These are phyloP conservation scores for Anguilla megastoma DNA, from an alignment of 2,797 vertebrate genomes.

Conservation along the genomic window DNA sequence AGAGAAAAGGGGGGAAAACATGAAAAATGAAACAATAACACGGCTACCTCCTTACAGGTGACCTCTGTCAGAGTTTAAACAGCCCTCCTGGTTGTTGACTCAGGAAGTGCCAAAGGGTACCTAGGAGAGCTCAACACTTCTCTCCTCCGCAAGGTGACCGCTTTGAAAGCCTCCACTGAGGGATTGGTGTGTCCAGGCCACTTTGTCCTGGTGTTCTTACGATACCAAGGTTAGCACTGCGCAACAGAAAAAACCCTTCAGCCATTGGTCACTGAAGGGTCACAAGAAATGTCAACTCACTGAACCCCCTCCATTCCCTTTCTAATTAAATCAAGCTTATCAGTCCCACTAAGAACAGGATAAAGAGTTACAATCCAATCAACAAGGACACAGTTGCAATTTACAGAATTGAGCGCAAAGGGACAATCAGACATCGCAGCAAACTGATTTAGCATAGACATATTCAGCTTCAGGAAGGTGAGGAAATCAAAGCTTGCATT, in stretches of 20 bases:
- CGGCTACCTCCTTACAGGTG: not conserved
- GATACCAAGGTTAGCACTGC: conserved; percentile 20
- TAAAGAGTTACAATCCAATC: conserved; percentile 66
- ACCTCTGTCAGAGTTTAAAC: not conserved
- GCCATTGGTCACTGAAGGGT: conserved; percentile 24
- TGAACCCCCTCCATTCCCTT: conserved; percentile 57
- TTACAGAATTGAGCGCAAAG: conserved; percentile 51
- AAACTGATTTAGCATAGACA: conserved; percentile 39
- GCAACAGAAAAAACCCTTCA: conserved; percentile 28
- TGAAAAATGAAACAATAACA: not conserved
- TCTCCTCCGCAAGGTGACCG: not conserved
- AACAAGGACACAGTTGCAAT: conserved; percentile 48
- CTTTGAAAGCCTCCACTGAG: conserved; percentile 24
- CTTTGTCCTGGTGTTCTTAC: conserved; percentile 7
- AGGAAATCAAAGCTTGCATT: conserved; percentile 27
- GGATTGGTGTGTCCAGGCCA: not conserved
- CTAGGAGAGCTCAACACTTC: not conserved
- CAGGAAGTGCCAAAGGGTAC: conserved; percentile 19
- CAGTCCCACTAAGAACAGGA: conserved; percentile 48
- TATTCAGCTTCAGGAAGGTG: not conserved
- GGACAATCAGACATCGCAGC: conserved; percentile 53
- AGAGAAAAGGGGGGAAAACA: not conserved
- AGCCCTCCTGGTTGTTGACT: conserved; percentile 5
- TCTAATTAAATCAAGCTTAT: conserved; percentile 61
- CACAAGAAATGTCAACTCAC: conserved; percentile 38